Conservation (phyloP, 2,888 invertebrate species). For the Hyalella azteca region DNA sequence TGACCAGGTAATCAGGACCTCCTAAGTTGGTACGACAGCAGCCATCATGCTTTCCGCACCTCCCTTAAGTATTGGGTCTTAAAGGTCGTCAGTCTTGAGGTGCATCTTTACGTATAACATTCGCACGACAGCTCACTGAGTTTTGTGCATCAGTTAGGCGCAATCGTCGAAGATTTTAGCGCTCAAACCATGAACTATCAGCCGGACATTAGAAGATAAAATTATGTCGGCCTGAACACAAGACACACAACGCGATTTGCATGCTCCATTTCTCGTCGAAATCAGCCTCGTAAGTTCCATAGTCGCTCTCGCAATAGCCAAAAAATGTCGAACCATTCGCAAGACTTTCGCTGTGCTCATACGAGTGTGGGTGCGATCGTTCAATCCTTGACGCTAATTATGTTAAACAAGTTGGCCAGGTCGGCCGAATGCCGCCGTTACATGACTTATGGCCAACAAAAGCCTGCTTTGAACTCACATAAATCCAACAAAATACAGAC, state of each 20-base stretch:
- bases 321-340: neutral
- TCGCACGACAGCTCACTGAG: neutral
- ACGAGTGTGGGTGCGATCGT: no score
- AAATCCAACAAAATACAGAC: conserved; percentile 8
- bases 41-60: conserved; percentile 21
- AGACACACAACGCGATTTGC: conserved; percentile 1
- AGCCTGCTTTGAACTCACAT: neutral
- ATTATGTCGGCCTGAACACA: no score
- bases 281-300: no score
- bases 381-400: no score
- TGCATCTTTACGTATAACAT: conserved; percentile 10
- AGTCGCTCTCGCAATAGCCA: neutral
- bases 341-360: neutral
- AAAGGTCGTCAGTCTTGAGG: neutral
- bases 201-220: neutral
- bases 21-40: neutral
- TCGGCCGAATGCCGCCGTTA: neutral
- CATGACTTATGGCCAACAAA: neutral
- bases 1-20: neutral
- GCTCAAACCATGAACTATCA: neutral
- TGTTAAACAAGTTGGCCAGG: conserved; percentile 6
- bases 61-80: neutral
- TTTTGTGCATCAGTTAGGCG: neutral
- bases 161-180: neutral
- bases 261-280: no score